Base-by-base conservation (phyloP, 2,113 vertebrate species). In the Percina caprodes region DNA sequence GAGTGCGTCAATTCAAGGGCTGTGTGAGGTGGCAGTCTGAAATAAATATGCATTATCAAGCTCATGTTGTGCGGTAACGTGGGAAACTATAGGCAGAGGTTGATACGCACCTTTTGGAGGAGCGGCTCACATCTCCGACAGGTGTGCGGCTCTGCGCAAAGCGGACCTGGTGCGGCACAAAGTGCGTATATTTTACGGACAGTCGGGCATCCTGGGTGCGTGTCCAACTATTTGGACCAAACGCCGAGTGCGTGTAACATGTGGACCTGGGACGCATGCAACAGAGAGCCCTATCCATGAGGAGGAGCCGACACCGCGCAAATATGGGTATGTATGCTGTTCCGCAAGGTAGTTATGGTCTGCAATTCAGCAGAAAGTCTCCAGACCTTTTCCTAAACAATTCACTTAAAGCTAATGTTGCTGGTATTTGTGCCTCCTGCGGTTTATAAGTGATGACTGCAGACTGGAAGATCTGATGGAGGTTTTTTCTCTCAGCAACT, bases 301-400 rank as follows among this genome's bases (percentile, higher is more conserved):
- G 86, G 87, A 93, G 86, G 83, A 92, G 87, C 75, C 69, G 82
- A 92, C 84, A 86, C 63, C 68, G 86, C 83, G 82, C 88, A 86
- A 93, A 91, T 15, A 95, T 95, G 95, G 95, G 95, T 95, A 95
- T 61, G 95, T 95, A 42, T 35, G 14, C 26, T 15, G 66, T 35
- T 83, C 73, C 18, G 61, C 65, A 42, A 33, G 62, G 14, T 59
- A 62, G 63, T 82, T 68, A 7, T 24, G 51, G 23, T 76, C 14
- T 35, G 30, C 51, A 19, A 70, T 24, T 59, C 42, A 74, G 80
- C 63, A 77, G 72, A 65, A 82, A 86, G 77, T 76, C 19, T 55
- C 63, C 8, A 49, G 54, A 55, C 67, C 12, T 85, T 55, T 75
- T 23, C 60, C 46, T 59, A 69, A 69, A 85, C 69, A 73, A 1